phyloP scores from a whole-genome alignment of 2,113 vertebrate genomes.

The Macrotis lagotis region DNA sequence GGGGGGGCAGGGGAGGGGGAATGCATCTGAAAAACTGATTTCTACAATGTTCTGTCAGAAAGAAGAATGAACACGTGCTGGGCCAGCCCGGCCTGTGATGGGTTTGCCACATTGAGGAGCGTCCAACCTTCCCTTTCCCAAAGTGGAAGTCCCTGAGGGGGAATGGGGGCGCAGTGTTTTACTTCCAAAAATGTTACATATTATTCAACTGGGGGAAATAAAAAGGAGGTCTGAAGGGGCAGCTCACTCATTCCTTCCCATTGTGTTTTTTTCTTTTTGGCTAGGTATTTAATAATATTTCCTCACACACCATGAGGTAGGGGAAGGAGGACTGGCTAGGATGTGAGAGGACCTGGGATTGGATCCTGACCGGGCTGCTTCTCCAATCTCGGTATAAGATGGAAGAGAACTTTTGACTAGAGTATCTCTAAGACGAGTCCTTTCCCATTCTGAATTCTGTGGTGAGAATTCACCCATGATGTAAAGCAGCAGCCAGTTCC shows the following conservation, averaged over 20 bases:
- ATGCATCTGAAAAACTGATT: slow-evolving; percentile 36
- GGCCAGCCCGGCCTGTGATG: neutral
- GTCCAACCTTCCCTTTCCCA: neutral
- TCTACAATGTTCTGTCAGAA: slow-evolving; percentile 33
- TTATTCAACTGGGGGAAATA: neutral
- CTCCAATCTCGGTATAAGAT: neutral
- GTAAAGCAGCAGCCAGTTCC: too few relatives aligned
- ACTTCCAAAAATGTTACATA: neutral
- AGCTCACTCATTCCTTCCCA: neutral
- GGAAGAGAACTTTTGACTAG: neutral
- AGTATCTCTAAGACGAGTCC: neutral
- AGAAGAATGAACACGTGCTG: slow-evolving; percentile 31
- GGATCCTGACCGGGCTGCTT: neutral
- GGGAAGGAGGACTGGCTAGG: neutral
- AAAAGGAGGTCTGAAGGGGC: neutral
- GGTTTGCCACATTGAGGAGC: neutral
- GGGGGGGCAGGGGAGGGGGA: too few relatives aligned
- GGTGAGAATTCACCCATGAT: neutral
- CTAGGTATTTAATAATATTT: neutral
- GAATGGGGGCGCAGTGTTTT: neutral
- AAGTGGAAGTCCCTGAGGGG: neutral
- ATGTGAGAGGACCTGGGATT: neutral
- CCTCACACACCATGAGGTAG: neutral
- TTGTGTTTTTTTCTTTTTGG: neutral
- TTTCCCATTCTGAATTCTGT: neutral